These are phyloP conservation scores for Atrina japonica DNA, from an alignment of 2,888 invertebrate genomes.

Conservation along the genomic window DNA sequence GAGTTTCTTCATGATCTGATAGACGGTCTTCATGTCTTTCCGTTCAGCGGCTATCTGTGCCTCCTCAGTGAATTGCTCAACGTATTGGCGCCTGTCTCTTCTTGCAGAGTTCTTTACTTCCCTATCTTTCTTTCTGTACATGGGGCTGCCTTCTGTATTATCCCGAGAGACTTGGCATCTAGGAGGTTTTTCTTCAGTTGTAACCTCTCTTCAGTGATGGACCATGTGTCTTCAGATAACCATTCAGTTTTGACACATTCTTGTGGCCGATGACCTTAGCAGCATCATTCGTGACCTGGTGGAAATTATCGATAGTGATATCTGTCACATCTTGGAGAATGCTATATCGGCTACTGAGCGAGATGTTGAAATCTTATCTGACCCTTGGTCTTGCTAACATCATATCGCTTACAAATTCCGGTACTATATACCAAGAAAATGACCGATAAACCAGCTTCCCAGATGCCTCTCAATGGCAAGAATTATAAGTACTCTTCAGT, in stretches of 20 bases:
- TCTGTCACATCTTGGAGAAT: background rate
- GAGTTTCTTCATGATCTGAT: constrained; percentile 7
- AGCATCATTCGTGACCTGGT: background rate
- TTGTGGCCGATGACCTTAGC: background rate
- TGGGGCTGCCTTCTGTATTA: background rate
- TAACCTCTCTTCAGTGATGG: constrained; percentile 5
- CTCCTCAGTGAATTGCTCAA: constrained; percentile 2
- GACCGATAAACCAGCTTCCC: too few relatives aligned
- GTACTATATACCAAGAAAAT: too few relatives aligned
- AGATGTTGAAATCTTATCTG: constrained; percentile 17
- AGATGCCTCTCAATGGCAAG: too few relatives aligned
- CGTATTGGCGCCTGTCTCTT: constrained; percentile 5
- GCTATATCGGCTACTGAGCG: constrained; percentile 17
- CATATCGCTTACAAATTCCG: background rate
- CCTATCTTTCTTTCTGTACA: constrained; percentile 8
- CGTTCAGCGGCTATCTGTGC: constrained; percentile 12
- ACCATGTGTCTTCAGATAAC: constrained; percentile 16
- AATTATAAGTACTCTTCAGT: too few relatives aligned
- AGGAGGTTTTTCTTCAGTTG: constrained; percentile 9
- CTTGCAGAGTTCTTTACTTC: too few relatives aligned
- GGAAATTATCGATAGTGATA: constrained; percentile 3
- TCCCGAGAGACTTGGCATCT: constrained; percentile 13
- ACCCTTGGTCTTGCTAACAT: constrained; percentile 17
- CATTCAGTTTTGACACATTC: constrained; percentile 7
- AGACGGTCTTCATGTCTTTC: constrained; percentile 24